These are phyloP conservation scores for Lytechinus pictus DNA, from an alignment of 35 echinoderm and acorn worm species.

Conservation along the genomic window DNA sequence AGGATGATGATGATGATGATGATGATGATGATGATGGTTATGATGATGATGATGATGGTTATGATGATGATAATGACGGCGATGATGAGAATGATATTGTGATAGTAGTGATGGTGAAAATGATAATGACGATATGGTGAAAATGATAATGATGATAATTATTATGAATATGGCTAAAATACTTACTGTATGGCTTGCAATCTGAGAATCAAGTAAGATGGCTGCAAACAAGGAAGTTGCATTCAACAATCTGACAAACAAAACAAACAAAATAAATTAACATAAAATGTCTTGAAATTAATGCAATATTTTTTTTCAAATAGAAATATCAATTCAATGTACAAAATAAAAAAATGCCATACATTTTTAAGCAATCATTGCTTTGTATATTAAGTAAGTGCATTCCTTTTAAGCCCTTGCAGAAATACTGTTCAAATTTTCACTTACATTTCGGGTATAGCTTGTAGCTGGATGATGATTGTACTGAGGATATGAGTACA, in stretches of 20 bases:
- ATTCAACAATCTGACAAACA: conserved; percentile 67
- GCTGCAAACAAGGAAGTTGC: conserved; percentile 90
- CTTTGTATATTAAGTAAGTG: neutral
- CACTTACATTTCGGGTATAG: conserved; percentile 87
- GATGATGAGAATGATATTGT: too few species aligned
- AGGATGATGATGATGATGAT: too few species aligned
- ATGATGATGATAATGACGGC: too few species aligned
- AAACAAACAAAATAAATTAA: neutral
- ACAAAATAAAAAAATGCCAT: neutral
- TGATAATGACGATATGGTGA: too few species aligned
- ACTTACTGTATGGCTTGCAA: conserved; percentile 99
- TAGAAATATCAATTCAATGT: too few species aligned
- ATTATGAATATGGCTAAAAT: neutral
- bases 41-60: too few species aligned
- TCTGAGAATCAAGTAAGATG: conserved; percentile 92
- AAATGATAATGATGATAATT: too few species aligned
- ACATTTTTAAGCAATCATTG: neutral
- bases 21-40: too few species aligned
- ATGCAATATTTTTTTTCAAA: too few species aligned
- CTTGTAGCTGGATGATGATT: conserved; percentile 74
- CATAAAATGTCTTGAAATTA: neutral
- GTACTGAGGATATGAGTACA: conserved; percentile 73
- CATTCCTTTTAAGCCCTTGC: too few species aligned
- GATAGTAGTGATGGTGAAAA: too few species aligned
- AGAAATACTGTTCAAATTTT: neutral